Base-by-base conservation (phyloP, 2,888 invertebrate genomes). In the Eupithecia vulgata region DNA sequence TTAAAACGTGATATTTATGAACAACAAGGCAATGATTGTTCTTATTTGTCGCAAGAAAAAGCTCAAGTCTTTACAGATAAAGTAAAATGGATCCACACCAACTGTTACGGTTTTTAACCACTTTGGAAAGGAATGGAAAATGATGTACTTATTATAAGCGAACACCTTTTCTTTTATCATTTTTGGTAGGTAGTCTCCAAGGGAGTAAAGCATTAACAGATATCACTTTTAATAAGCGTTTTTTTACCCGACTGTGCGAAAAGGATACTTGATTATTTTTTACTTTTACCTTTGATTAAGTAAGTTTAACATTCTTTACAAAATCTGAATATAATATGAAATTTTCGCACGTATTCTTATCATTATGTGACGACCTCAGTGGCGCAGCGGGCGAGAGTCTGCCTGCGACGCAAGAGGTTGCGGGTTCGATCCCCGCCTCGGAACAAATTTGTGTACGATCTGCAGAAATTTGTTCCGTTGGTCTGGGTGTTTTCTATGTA, bases 1-100 rank as follows among this genome's bases (percentile, higher is more conserved):
- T 90, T 91, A 90, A 90, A 90, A 88, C 86, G 86, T 85, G 86
- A 88, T 90, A 88, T 88, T 88, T 87, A 87, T 87, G 83, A 82
- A 81, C 81, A 82, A 82, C 81, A 76, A 81, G 76, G 77, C 80
- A 80, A 81, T 82, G 81, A 83, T 82, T 81, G 78, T 77, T 61
- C 70, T 77, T 72, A 74, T 73, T 71, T 66, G 59, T 21, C 35
- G 59, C 61, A 61, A 61, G 17, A 61, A 61, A 61, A 61, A 34
- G 25, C 17, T 61, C 2, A 61, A 34, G 30, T 34, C 25, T 17
- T 61, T 34, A 34, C 34, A 61, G 61, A 61, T 34, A 34, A 61
- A 61, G 25, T 61, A 17, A 17, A 34, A 34, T 3, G 5, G 13
- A 61, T 59, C 30, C 17, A 34, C 17, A 21, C 3, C 30, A 34